Percentiles rank a stretch among this genome's conserved stretches.
Evolutionary conservation across 2,113 vertebrate genomes (phyloP).

Genomic region (Dipodomys spectabilis): DNA sequence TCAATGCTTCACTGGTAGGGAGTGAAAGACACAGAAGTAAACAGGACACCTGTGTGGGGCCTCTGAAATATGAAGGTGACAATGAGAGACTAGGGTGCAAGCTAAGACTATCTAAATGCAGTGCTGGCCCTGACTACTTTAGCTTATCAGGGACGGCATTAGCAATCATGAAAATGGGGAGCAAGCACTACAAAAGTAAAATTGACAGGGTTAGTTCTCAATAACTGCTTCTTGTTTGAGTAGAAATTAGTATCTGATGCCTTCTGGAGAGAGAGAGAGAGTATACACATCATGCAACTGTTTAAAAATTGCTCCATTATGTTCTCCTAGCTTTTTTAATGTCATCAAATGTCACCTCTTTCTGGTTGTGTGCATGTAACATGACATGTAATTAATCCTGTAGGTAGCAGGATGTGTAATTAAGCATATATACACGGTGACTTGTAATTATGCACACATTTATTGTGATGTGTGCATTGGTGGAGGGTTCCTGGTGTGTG

Average conservation of each 20-base stretch:
- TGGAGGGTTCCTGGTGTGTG: constrained; percentile 61
- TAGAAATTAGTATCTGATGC: constrained; percentile 71
- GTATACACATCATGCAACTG: constrained; percentile 68
- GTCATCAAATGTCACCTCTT: constrained; percentile 73
- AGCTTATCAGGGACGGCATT: constrained; percentile 37
- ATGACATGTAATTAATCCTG: constrained; percentile 75
- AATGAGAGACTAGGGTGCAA: background rate
- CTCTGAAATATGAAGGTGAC: background rate
- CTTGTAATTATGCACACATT: constrained; percentile 75
- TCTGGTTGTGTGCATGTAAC: constrained; percentile 75
- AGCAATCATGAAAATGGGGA: constrained; percentile 49
- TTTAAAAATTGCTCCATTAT: constrained; percentile 78
- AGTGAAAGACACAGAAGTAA: background rate
- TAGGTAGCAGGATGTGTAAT: constrained; percentile 75
- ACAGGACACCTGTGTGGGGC: background rate
- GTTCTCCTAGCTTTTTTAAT: constrained; percentile 69
- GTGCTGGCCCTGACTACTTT: background rate
- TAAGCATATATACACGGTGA: constrained; percentile 71
- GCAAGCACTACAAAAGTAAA: constrained; percentile 39
- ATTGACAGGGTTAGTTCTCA: constrained; percentile 61
- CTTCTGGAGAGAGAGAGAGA: constrained; percentile 44
- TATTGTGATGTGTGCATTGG: constrained; percentile 61
- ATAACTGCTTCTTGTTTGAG: constrained; percentile 71
- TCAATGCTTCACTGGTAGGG: background rate
- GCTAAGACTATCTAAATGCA: too few species aligned